Conservation (phyloP, 2,888 invertebrate species). For the Thera obeliscata region DNA sequence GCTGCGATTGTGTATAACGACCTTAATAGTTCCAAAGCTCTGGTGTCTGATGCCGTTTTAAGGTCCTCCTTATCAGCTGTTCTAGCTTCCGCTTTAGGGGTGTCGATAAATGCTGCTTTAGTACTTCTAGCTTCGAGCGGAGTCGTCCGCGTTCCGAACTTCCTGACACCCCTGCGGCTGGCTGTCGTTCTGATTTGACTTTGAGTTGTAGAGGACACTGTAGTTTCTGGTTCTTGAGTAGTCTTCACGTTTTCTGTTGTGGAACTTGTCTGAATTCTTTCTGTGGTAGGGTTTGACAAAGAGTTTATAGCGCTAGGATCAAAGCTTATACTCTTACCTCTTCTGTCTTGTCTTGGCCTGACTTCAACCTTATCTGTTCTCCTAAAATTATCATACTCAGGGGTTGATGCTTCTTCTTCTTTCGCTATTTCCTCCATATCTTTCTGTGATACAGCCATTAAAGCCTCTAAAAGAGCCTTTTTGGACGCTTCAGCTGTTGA, state of each 20-base stretch:
- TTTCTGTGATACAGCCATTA: conserved; percentile 86
- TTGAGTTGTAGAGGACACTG: conserved; percentile 58
- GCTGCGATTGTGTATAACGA: conserved; percentile 94
- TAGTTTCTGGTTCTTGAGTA: conserved; percentile 54
- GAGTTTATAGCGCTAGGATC: conserved; percentile 73
- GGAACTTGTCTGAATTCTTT: conserved; percentile 48
- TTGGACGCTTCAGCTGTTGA: conserved; percentile 89
- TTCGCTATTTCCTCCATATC: conserved; percentile 80
- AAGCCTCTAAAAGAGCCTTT: conserved; percentile 87
- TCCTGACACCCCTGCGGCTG: conserved; percentile 69
- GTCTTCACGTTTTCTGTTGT: conserved; percentile 55
- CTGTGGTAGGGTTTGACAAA: conserved; percentile 68
- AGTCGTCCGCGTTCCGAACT: conserved; percentile 62
- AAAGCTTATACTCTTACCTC: conserved; percentile 66
- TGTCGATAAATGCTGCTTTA: conserved; percentile 59
- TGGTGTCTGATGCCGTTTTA: conserved; percentile 87
- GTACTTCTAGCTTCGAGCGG: conserved; percentile 55
- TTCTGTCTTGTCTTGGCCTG: conserved; percentile 57
- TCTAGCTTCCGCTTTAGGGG: conserved; percentile 73
- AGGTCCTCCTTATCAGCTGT: conserved; percentile 61
- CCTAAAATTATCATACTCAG: conserved; percentile 58
- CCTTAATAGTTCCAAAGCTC: conserved; percentile 92
- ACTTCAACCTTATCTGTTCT: conserved; percentile 60
- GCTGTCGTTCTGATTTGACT: conserved; percentile 59
- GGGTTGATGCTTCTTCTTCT: conserved; percentile 62